A percentile compares a stretch with the other conserved stretches of the same genome.
These are phyloP conservation scores for Plodia interpunctella DNA, from an alignment of 1,140 invertebrate genomes.

Conservation along the genomic window DNA sequence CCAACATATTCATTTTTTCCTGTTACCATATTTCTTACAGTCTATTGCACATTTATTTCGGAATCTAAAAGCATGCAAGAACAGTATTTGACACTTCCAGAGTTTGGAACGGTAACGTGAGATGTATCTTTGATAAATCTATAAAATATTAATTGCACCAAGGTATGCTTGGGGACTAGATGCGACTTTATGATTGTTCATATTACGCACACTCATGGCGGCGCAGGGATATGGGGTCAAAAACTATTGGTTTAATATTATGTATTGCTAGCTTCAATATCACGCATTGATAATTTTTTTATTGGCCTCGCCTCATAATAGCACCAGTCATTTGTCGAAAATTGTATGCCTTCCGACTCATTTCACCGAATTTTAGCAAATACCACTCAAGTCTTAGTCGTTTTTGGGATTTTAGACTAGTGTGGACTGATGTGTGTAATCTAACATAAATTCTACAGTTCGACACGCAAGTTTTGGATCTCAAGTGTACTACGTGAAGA, in stretches of 20 bases:
- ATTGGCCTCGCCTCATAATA: background rate
- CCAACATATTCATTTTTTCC: conserved; percentile 44
- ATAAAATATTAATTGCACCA: conserved; percentile 22
- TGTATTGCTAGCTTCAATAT: background rate
- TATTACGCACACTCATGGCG: background rate
- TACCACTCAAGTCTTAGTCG: too few relatives aligned
- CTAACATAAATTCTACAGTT: too few relatives aligned
- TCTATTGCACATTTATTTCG: conserved; percentile 38
- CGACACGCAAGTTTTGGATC: background rate
- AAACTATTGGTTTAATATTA: background rate
- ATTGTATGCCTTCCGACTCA: background rate
- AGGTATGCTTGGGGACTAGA: conserved; percentile 17
- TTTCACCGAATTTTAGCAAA: too few relatives aligned
- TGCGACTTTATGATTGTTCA: background rate
- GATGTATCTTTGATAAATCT: background rate
- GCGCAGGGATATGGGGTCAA: background rate
- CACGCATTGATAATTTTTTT: background rate
- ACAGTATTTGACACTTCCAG: background rate
- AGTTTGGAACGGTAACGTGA: background rate
- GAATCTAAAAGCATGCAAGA: conserved; percentile 7
- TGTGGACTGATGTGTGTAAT: too few relatives aligned
- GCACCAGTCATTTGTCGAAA: conserved; percentile 1
- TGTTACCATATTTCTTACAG: conserved; percentile 21
- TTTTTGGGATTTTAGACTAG: too few relatives aligned
- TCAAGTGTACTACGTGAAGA: background rate